Conservation (phyloP, 2,888 invertebrate genomes). For the Druceiella hillmani region DNA sequence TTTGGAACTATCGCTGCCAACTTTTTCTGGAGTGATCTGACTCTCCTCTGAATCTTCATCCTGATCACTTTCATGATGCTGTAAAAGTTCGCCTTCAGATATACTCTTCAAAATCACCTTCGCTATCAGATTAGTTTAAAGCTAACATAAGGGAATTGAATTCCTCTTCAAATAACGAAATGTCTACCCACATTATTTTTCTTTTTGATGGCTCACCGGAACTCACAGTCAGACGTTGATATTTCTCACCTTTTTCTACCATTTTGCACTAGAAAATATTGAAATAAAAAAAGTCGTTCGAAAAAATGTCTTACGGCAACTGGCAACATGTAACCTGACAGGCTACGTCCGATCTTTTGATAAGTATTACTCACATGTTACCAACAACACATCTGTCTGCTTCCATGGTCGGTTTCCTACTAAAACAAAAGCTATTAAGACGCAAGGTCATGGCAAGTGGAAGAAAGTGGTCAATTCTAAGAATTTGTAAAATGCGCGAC, state of each 20-base stretch:
- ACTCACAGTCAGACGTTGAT: constrained; percentile 11
- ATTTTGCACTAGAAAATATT: constrained; percentile 7
- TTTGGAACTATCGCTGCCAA: no score
- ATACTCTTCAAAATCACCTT: constrained; percentile 18
- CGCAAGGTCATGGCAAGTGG: constrained; percentile 18
- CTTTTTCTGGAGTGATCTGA: no score
- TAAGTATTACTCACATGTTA: constrained; percentile 13
- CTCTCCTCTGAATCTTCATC: constrained; percentile 18
- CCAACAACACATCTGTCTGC: constrained; percentile 17
- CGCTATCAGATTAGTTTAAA: constrained; percentile 20
- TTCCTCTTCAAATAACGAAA: constrained; percentile 16
- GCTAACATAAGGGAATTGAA: constrained; percentile 17
- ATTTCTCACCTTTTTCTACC: constrained; percentile 13
- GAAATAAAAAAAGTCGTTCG: neutral
- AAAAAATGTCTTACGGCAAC: constrained; percentile 7
- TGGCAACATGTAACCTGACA: constrained; percentile 16
- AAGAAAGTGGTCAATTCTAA: no score
- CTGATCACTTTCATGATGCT: constrained; percentile 18
- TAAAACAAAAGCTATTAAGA: constrained; percentile 24
- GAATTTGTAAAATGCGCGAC: no score
- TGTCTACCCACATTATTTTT: constrained; percentile 14
- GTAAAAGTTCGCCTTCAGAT: constrained; percentile 18
- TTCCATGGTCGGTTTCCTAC: constrained; percentile 20
- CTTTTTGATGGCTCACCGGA: constrained; percentile 14
- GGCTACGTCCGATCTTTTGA: constrained; percentile 17